Base-by-base conservation (phyloP, 2,888 invertebrate species). In the Exocentrus adspersus region DNA sequence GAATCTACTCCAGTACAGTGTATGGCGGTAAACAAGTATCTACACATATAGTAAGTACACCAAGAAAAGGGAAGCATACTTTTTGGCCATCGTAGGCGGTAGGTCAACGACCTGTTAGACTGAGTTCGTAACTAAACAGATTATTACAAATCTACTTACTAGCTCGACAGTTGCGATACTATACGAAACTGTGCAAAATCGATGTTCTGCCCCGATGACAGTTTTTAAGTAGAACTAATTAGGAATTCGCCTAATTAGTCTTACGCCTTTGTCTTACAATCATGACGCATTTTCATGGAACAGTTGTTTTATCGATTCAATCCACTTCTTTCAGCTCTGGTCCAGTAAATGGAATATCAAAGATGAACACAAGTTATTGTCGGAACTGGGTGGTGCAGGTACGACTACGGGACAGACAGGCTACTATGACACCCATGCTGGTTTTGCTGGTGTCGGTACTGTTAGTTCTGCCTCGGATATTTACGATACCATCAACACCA, bases 331-430 rank as follows among this genome's bases (percentile, higher is more conserved):
- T 74, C 85, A 92, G 92, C 86, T 92, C 69, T 94, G 94, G 87
- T 92, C 94, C 70, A 89, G 89, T 68, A 95, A 95, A 85, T 94
- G 94, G 94, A 92, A 92, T 83, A 90, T 94, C 79, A 94, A 95
- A 83, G 94, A 95, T 82, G 94, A 94, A 80, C 93, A 94, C 85
- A 94, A 94, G 84, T 84, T 94, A 53, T 84, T 94, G 68, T 93
- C 93, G 50, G 94, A 94, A 81, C 86, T 94, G 48, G 92, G 92
- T 21, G 87, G 87, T 69, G 84, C 86, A 37, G 86, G 86, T 52
- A 85, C 84, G 14, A 85, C 84, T n/a, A 82, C 83, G 20, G 81
- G 76, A 65, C 78, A 74, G 69, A 75, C 79, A 70, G 84, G 83
- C 48, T 87, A 86, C 76, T 87, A 90, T 43, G 90, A 90, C 66